Base-by-base conservation (phyloP, 2,113 vertebrate genomes). In the Rousettus leschenaultii region DNA sequence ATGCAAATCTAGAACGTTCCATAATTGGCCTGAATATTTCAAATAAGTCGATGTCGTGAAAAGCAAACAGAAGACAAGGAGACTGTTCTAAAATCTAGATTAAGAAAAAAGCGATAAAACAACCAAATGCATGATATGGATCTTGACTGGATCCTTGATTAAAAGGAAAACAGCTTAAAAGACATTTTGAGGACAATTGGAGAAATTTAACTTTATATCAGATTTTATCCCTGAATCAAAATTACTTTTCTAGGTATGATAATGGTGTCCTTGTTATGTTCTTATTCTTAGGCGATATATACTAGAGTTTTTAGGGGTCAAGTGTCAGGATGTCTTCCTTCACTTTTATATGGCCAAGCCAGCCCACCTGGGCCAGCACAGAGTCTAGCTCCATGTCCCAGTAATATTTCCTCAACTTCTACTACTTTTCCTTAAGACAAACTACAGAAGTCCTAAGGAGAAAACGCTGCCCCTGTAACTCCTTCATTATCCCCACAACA, bases 71-170 rank as follows among this genome's bases (percentile, higher is more conserved):
- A 77, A 65, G 33, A 15, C 18, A 68, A 5, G 71, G 24, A 75
- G 9, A 55, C 13, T 77, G 43, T 84, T 78, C 61, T 28, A 83
- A 66, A 89, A 57, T 57, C 35, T 40, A 86, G 63, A 71, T 55
- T 51, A 78, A 85, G 57, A 86, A 48, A 30, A 91, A 93, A 79
- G 57, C 66, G 33, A 48, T 12, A 51, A 94, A 75, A 78, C 24
- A 28, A 89, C 9, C 43, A 75, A 86, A 65, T 30, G 8, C 40
- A 48, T 2, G 14, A 26, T 3, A n/a, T 66, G 55, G 22, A 11
- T 5, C 33, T n/a, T 57, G 77, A 33, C 21, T 51, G 22, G 21
- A 71, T n/a, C 30, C 28, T 22, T 28, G 65, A n/a, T 57, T 57
- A 16, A 16, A 53, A 43, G 15, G 6, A 15, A 79, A 79, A 53